A percentile compares a stretch with the other conserved stretches of the same genome.
phyloP scores from a whole-genome alignment of 2,888 invertebrate species.

The Apodemia hepburni region DNA sequence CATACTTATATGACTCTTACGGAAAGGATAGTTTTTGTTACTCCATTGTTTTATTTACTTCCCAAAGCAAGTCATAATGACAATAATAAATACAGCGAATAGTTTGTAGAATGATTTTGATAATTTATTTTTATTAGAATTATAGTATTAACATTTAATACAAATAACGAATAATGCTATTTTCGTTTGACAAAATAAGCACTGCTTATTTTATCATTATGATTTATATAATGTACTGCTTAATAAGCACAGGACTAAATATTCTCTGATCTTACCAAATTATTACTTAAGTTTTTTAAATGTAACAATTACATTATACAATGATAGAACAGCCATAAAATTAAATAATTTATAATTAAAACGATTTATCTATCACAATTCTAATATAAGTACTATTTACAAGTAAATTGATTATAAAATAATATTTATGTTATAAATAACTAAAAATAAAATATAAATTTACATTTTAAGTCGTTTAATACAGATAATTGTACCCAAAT shows the following conservation, averaged over 20 bases:
- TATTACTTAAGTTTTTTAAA: background rate
- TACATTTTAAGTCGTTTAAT: background rate
- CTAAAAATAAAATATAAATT: conserved; percentile 13
- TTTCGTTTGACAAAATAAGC: background rate
- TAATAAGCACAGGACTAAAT: background rate
- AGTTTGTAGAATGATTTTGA: too few species aligned
- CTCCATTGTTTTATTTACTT: too few species aligned
- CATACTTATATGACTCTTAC: too few species aligned
- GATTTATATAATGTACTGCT: background rate
- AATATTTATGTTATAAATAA: conserved; percentile 29
- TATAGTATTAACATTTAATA: too few species aligned
- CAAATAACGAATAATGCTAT: background rate
- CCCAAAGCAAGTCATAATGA: too few species aligned
- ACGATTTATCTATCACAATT: conserved; percentile 29
- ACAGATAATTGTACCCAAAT: conserved; percentile 4
- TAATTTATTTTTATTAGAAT: too few species aligned
- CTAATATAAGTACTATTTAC: conserved; percentile 28
- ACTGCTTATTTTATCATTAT: background rate
- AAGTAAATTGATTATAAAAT: conserved; percentile 23
- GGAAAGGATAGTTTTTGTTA: too few species aligned
- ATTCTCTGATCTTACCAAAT: background rate
- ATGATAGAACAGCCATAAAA: conserved; percentile 1
- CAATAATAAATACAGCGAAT: too few species aligned
- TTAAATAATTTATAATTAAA: conserved; percentile 7
- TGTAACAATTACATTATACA: background rate